Conservation (phyloP, 2,797 vertebrate genomes). For the Acanthurus leucopareius region DNA sequence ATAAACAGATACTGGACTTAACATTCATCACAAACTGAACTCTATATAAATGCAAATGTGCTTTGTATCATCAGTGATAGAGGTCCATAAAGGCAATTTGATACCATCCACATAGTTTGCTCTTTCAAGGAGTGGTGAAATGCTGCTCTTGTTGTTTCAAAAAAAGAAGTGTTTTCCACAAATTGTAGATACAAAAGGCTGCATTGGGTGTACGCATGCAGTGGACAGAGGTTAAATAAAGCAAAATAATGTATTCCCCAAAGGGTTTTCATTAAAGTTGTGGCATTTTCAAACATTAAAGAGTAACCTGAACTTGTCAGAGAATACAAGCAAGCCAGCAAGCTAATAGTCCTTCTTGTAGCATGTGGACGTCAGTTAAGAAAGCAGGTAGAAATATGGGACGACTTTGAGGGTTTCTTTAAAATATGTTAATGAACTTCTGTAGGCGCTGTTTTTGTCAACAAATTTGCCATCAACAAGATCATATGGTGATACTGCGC, state of each 20-base stretch:
- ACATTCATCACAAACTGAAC: not conserved
- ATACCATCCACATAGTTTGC: not conserved
- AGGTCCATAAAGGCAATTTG: not conserved
- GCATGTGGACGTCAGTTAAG: no score
- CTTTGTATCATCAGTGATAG: not conserved
- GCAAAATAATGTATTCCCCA: not conserved
- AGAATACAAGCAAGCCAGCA: not conserved
- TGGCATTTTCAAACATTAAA: not conserved
- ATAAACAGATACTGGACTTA: conserved; percentile 5
- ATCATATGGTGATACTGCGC: not conserved
- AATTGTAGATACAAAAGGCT: not conserved
- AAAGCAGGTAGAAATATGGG: not conserved
- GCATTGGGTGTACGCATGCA: not conserved
- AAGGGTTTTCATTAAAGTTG: not conserved
- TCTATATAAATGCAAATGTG: not conserved
- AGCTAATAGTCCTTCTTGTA: not conserved
- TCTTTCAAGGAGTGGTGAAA: not conserved
- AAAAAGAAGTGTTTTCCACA: not conserved
- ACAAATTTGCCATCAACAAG: not conserved
- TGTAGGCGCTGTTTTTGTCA: not conserved
- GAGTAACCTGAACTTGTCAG: not conserved
- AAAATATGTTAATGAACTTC: not conserved
- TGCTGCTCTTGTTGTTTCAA: not conserved
- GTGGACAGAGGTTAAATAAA: not conserved
- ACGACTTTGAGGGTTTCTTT: not conserved